Percentiles rank a stretch among this genome's conserved stretches.
Evolutionary conservation across 2,113 vertebrate species (phyloP).

Genomic region (Prolemur simus): DNA sequence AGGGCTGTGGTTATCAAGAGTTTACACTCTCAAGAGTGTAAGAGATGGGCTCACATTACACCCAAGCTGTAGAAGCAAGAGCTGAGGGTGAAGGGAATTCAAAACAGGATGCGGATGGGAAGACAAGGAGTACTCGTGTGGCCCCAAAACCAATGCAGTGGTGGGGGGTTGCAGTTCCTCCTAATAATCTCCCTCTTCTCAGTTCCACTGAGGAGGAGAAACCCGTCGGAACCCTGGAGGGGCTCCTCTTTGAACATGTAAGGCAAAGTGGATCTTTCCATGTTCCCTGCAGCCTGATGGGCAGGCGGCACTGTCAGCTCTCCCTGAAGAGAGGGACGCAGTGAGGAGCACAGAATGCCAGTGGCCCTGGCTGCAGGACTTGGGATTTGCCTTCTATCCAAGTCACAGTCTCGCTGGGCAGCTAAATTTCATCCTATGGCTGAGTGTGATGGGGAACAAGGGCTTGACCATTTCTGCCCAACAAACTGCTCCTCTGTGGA

Average conservation of each 20-base stretch:
- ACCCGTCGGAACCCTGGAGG: too few species aligned
- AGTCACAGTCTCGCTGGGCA: neutral
- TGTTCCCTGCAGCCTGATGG: too few species aligned
- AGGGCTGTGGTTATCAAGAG: neutral
- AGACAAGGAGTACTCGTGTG: neutral
- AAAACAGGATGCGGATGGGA: neutral
- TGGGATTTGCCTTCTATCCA: neutral
- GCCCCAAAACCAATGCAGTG: too few species aligned
- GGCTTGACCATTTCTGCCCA: neutral
- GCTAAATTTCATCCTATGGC: neutral
- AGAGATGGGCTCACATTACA: neutral
- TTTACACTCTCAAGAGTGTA: neutral
- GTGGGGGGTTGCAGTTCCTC: neutral
- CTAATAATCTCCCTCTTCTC: neutral
- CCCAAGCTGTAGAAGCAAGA: neutral
- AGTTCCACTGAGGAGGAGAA: neutral
- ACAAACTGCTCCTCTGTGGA: neutral
- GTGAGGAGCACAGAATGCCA: fast-evolving
- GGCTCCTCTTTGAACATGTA: neutral
- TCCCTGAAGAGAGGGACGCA: too few species aligned
- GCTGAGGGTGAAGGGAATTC: neutral
- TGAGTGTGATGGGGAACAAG: neutral
- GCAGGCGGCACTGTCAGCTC: neutral
- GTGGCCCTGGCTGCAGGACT: neutral
- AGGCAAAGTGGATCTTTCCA: neutral